Conservation (phyloP, 1,140 invertebrate genomes). For the Orchesella cincta region DNA sequence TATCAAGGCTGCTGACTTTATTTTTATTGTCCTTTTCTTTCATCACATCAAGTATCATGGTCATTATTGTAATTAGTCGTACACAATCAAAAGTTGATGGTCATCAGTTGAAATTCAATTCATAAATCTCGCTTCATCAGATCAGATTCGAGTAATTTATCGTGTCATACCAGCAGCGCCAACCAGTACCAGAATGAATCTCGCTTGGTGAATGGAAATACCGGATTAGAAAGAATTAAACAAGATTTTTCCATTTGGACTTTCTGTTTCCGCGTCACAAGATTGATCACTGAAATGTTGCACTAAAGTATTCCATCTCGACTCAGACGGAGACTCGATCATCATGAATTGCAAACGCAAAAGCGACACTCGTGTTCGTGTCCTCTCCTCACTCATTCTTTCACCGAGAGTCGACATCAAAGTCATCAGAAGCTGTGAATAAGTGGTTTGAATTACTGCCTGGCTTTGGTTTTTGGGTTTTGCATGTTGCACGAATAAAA, state of each 20-base stretch:
- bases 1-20: not conserved
- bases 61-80: not conserved
- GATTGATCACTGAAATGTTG: conserved; percentile 10
- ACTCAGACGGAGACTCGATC: not conserved
- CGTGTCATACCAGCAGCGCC: no score
- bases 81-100: not conserved
- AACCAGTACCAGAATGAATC: no score
- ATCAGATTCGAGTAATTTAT: no score
- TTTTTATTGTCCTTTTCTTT: not conserved
- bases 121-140: no score
- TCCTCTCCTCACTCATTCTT: not conserved
- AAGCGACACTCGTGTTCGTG: not conserved
- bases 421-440: not conserved
- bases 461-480: no score
- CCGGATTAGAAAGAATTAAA: not conserved
- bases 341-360: not conserved
- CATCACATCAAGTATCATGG: not conserved
- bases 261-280: not conserved
- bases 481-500: not conserved
- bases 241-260: conserved; percentile 7
- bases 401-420: not conserved
- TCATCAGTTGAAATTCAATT: not conserved
- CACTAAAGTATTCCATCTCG: not conserved
- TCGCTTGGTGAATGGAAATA: no score
- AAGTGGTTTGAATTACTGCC: not conserved